These are phyloP conservation scores for Crax fasciolata DNA, from an alignment of 2,797 vertebrate genomes.

Conservation along the genomic window DNA sequence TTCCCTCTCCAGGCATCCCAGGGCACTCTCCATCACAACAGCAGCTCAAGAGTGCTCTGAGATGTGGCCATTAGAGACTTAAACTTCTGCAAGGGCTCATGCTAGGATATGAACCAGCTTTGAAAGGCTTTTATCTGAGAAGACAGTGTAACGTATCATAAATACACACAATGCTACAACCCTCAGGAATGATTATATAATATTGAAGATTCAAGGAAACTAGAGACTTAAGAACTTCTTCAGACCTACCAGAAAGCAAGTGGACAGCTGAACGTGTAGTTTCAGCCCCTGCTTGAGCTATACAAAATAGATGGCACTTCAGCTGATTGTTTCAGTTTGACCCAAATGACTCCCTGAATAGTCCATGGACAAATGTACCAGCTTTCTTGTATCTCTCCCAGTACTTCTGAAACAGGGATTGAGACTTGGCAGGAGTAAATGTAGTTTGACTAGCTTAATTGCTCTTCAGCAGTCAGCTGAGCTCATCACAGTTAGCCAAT, in stretches of 20 bases:
- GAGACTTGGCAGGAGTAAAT: background rate
- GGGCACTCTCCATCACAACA: background rate
- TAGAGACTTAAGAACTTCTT: background rate
- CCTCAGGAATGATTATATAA: background rate
- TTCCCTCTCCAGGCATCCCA: background rate
- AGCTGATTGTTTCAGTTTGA: background rate
- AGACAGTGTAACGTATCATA: background rate
- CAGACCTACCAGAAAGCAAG: background rate
- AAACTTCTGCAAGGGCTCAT: background rate
- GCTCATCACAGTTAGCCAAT: constrained; percentile 40
- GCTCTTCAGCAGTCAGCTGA: constrained; percentile 17
- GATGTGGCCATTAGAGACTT: background rate
- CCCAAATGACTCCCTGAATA: background rate
- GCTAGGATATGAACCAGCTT: background rate
- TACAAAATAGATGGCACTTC: background rate
- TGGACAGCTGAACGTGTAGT: background rate
- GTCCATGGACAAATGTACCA: background rate
- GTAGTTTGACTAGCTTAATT: background rate
- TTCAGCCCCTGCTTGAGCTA: background rate
- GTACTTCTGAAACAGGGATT: background rate
- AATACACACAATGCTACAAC: background rate
- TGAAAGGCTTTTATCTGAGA: background rate
- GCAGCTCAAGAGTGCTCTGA: background rate
- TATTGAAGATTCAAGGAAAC: background rate
- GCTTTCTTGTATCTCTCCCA: background rate